A percentile compares a stretch with the other conserved stretches of the same genome.
Conservation (phyloP, 2,113 vertebrate species). For the Crotalus tigris region DNA sequence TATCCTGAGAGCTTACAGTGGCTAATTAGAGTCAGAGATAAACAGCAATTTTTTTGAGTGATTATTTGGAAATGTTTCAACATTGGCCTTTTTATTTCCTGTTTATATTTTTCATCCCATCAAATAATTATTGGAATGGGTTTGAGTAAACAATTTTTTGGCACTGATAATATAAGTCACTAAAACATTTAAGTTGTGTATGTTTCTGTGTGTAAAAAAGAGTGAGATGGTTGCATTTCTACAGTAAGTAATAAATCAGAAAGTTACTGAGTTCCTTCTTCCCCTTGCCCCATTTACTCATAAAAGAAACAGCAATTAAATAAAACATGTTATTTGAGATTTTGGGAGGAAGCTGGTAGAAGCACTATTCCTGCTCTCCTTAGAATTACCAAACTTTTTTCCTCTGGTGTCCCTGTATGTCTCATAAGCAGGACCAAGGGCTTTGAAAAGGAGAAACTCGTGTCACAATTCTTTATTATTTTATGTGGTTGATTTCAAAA, state of each 20-base stretch:
- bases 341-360: background rate
- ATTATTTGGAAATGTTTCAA: background rate
- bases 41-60: background rate
- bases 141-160: background rate
- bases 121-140: background rate
- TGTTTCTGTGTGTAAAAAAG: background rate
- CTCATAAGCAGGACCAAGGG: background rate
- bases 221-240: background rate
- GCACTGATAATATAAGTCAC: background rate
- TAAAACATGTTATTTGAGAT: background rate
- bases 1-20: constrained; percentile 12
- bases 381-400: background rate
- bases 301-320: background rate
- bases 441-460: too few relatives aligned
- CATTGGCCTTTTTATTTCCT: background rate
- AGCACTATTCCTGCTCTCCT: background rate
- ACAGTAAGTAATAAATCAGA: fast-evolving
- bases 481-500: background rate
- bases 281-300: background rate
- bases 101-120: background rate
- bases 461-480: background rate
- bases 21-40: background rate
- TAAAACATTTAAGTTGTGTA: background rate
- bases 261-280: fast-evolving
- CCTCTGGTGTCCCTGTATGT: background rate